Base-by-base conservation (phyloP, 2,888 invertebrate species). In the Brenthis ino region DNA sequence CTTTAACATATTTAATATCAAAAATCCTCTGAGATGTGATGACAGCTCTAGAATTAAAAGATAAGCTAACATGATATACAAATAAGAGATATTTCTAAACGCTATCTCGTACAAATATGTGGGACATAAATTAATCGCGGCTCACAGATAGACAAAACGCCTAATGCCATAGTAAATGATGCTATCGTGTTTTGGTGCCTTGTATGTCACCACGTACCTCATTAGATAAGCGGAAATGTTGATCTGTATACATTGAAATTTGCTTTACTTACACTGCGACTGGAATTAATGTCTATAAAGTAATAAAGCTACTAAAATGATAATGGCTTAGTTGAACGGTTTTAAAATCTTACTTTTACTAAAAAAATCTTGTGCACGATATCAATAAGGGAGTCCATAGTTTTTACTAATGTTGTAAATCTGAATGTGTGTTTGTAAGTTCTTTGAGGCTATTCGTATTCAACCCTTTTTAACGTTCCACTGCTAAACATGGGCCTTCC, bases 21-120 rank as follows among this genome's bases (percentile, higher is more conserved):
- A 58, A 57, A 20, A 47, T 43, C 37, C 37, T 3, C 11, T 58
- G 20, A 58, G 47, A 48, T 60, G 28, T 50, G 82, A 78, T 91
- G 91, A 91, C 92, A 92, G 86, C 84, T 85, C 82, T 43, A 11
- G 84, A 91, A 91, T 93, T 92, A 93, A 91, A 88, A 92, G 93
- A 93, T 93, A 93, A 93, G 85, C 92, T 76, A 76, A 72, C 77
- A 77, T 87, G 85, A 86, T 88, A 84, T 82, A 85, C 87, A 92
- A 92, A 92, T 91, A 91, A 77, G 77, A 86, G 84, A 84, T 80
- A 84, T 85, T 85, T 80, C 84, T 87, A 82, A 85, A 84, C 85
- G 81, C 80, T 92, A 92, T 91, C 92, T 91, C 77, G 77, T 76
- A 80, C 84, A 92, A 91, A 91, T 91, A 91, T 82, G 79, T 82